Evolutionary conservation across 2,797 vertebrate genomes (phyloP).

Genomic region (Brotula barbata): DNA sequence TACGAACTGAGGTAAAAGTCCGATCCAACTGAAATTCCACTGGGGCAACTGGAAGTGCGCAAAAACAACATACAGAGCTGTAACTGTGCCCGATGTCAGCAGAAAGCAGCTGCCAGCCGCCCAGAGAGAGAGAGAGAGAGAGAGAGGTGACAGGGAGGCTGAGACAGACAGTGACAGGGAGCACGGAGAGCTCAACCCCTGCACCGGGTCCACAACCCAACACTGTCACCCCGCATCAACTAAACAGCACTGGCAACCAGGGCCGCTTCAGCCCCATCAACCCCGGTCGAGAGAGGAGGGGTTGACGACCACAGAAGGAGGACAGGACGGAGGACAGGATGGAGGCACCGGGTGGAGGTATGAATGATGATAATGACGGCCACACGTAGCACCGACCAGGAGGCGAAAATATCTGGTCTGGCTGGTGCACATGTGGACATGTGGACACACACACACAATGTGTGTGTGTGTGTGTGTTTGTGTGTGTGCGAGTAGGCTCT

Average conservation of each 20-base stretch:
- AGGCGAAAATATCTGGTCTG: slow-evolving; percentile 34
- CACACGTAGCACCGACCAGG: slow-evolving; percentile 28
- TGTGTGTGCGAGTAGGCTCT: slow-evolving; percentile 15
- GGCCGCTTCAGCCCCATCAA: slow-evolving; percentile 32
- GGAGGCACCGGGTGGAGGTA: slow-evolving; percentile 17
- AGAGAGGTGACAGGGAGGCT: slow-evolving; percentile 57
- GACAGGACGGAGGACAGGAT: no score
- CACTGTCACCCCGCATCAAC: slow-evolving; percentile 60
- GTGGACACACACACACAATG: neutral
- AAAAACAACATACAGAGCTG: slow-evolving; percentile 46
- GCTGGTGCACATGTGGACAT: slow-evolving; percentile 30
- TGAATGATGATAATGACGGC: slow-evolving; percentile 35
- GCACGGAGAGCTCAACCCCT: slow-evolving; percentile 48
- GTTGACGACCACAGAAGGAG: neutral
- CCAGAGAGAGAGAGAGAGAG: slow-evolving; percentile 44
- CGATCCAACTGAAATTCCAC: no score
- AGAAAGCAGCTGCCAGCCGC: slow-evolving; percentile 63
- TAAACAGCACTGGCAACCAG: slow-evolving; percentile 33
- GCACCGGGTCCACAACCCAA: slow-evolving; percentile 38
- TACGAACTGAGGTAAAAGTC: no score
- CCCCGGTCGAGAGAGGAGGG: neutral
- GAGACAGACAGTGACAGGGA: slow-evolving; percentile 62
- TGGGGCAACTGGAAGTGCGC: no score
- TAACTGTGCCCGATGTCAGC: slow-evolving; percentile 55
- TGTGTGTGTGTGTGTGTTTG: slow-evolving; percentile 2